Base-by-base conservation (phyloP, 2,888 invertebrate genomes). In the Tipula vernalis region DNA sequence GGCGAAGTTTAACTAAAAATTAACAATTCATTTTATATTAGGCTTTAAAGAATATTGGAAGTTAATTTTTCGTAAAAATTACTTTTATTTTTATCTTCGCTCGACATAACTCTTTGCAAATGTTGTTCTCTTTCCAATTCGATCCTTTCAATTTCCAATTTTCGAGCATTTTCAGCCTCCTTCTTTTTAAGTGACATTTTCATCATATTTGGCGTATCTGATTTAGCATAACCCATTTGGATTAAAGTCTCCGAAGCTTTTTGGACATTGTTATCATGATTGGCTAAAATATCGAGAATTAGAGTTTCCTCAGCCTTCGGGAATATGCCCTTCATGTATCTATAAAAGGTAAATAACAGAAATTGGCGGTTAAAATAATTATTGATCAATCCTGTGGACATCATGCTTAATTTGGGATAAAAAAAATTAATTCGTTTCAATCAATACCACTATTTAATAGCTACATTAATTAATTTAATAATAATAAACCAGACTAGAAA, bases 291-390 rank as follows among this genome's bases (percentile, higher is more conserved):
- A 89, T 98, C 98, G 87, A 98, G 93, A 42, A 98, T 94, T 83
- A 97, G 91, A 36, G 96, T 96, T 91, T 98, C 98, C 89, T 98
- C 98, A 0, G 96, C 97, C 91, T 96, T 95, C 0, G 97, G 96
- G 91, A 97, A 98, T 89, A 98, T 94, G 89, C 96, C 96, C 92
- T 98, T 98, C 92, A 98, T 93, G 91, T 98, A 98, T 92, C 97
- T 97, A 92, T 87, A 91, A 57, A 90, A 57, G 41, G 5, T 12
- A 51, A 83, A 36, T 47, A 28, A n/a, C n/a, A 28, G 28, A 28
- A 28, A 28, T 28, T 28, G 28, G 28, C 28, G 28, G 28, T 28
- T 28, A 39, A 39, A 39, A 39, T 39, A 39, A 39, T 39, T 39
- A 39, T 39, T 39, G 18, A 18, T 28, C 18, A 12, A 2, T 57